A percentile compares a stretch with the other conserved stretches of the same genome.
phyloP scores from a whole-genome alignment of 2,113 vertebrate species.

The Scortum barcoo region DNA sequence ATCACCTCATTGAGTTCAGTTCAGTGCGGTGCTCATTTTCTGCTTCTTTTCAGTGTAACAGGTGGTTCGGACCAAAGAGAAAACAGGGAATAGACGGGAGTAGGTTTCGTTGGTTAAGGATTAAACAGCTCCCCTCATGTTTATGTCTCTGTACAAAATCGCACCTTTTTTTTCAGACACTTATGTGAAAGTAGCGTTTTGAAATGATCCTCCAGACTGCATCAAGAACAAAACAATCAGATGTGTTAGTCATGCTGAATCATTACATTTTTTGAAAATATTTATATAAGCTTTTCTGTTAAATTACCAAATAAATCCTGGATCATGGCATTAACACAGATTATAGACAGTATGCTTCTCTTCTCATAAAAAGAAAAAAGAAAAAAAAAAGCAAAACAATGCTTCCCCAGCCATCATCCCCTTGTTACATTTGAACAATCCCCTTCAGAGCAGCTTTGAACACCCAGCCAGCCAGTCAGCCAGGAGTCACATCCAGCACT shows the following conservation, averaged over 20 bases:
- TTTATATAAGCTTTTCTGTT: constrained; percentile 45
- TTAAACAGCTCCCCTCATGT: neutral
- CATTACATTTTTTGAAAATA: neutral
- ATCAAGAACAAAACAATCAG: constrained; percentile 1
- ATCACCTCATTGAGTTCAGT: constrained; percentile 17
- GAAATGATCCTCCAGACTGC: neutral
- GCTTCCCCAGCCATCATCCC: constrained; percentile 47
- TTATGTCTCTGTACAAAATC: neutral
- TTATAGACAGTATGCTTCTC: constrained; percentile 46
- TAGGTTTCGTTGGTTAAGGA: neutral
- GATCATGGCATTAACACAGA: constrained; percentile 56
- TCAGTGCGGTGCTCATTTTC: neutral
- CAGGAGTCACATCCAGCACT: constrained; percentile 67
- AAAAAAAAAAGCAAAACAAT: constrained; percentile 33
- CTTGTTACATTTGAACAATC: constrained; percentile 67
- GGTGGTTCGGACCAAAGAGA: neutral
- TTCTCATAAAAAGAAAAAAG: constrained; percentile 15
- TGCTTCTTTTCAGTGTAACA: constrained; percentile 14
- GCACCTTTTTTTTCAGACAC: neutral
- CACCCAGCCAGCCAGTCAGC: constrained; percentile 52
- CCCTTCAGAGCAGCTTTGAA: constrained; percentile 64
- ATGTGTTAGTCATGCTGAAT: constrained; percentile 5
- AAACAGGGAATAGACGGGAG: neutral
- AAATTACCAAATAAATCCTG: constrained; percentile 54
- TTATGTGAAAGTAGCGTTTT: neutral